Conservation (phyloP, 2,888 invertebrate genomes). For the Morpho helenor region DNA sequence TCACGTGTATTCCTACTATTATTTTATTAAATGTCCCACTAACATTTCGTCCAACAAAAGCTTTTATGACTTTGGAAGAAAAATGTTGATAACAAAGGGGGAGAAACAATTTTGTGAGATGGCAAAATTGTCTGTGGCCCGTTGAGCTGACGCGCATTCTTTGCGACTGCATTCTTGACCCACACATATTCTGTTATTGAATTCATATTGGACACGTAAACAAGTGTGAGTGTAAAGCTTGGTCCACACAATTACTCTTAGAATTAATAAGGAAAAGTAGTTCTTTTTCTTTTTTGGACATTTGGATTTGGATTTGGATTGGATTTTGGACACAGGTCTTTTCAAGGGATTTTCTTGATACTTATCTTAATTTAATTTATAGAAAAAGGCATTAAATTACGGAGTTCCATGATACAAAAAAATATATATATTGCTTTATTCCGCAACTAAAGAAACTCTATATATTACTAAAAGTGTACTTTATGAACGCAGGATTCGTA, state of each 20-base stretch:
- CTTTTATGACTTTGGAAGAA: conserved; percentile 22
- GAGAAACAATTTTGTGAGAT: conserved; percentile 24
- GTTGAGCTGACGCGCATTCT: conserved; percentile 24
- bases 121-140: conserved; percentile 20
- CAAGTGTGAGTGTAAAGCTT: conserved; percentile 1
- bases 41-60: conserved; percentile 21
- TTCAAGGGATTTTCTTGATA: no score
- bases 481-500: no score
- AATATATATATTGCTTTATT: no score
- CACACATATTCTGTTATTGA: conserved; percentile 7
- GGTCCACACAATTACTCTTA: not conserved
- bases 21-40: conserved; percentile 17
- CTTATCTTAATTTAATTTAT: no score
- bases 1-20: conserved; percentile 6
- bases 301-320: no score
- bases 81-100: conserved; percentile 17
- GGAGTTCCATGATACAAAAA: no score
- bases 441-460: no score
- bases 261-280: not conserved
- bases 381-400: no score
- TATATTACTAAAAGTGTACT: no score
- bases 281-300: no score
- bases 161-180: conserved; percentile 23
- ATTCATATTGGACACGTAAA: not conserved
- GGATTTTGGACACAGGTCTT: no score